Evolutionary conservation across 1,140 invertebrate genomes (phyloP), one percentile per base, ranked within the genome.

Genomic region (Heterodera carotae): DNA sequence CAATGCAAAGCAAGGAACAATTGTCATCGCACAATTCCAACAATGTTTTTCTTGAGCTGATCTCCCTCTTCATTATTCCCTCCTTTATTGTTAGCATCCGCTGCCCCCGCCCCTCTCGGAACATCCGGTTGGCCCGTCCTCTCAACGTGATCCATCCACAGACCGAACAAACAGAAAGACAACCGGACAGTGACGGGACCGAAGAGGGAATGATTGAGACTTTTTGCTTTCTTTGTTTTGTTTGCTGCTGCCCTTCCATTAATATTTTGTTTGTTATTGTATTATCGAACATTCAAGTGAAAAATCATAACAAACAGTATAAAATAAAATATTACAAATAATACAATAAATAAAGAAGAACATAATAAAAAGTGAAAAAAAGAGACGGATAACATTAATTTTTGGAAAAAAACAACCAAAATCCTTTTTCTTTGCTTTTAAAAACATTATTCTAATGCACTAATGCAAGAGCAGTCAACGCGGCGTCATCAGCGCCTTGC

Each of bases 401-500:
- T n/a, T n/a, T n/a, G n/a, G n/a, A n/a, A n/a, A n/a, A n/a, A n/a
- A n/a, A n/a, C n/a, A n/a, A n/a, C n/a, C n/a, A n/a, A n/a, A n/a
- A n/a, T n/a, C n/a, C n/a, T n/a, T n/a, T n/a, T n/a, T n/a, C n/a
- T n/a, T n/a, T n/a, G n/a, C n/a, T n/a, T n/a, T n/a, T n/a, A n/a
- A n/a, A n/a, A n/a, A n/a, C n/a, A n/a, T n/a, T n/a, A n/a, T n/a
- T n/a, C n/a, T n/a, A n/a, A n/a, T n/a, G n/a, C 15, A 22, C 12
- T 56, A 18, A 22, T 18, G 12, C 48, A 56, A 56, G 22, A 18
- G 18, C 2, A n/a, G 22, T 84, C 34, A 82, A 64, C 81, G 82
- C 36, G 81, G 81, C 29, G 69, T 79, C 56, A 82, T 90, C 56
- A 85, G 79, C 43, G 80, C 59, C 34, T 89, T 75, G 15, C 89